phyloP scores from a whole-genome alignment of 2,888 invertebrate genomes.

The Trichopria drosophilae region DNA sequence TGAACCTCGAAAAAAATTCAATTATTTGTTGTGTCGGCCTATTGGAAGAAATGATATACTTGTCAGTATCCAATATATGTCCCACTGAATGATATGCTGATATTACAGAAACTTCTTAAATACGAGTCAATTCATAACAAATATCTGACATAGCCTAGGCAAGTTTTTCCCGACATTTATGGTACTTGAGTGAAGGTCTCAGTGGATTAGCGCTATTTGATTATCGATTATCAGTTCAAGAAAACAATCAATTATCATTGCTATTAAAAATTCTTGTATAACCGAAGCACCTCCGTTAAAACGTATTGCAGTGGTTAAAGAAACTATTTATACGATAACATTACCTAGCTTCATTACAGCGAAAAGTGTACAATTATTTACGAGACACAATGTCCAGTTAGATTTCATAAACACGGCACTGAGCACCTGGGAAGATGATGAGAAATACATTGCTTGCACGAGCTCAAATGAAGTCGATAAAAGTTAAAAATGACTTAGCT shows the following conservation, averaged over 20 bases:
- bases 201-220: constrained; percentile 9
- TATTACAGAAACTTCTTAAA: neutral
- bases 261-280: neutral
- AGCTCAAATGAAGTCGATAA: neutral
- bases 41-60: constrained; percentile 6
- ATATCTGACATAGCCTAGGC: neutral
- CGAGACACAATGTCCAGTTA: constrained; percentile 3
- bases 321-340: neutral
- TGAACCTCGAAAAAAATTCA: constrained; percentile 3
- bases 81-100: constrained; percentile 8
- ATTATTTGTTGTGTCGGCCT: constrained; percentile 5
- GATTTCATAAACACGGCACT: constrained; percentile 11
- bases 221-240: constrained; percentile 2
- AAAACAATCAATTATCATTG: constrained; percentile 5
- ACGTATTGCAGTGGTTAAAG: neutral
- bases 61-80: constrained; percentile 8
- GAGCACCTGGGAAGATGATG: constrained; percentile 1
- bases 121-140: constrained; percentile 5
- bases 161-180: neutral
- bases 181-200: neutral
- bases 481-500: constrained; percentile 14
- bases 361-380: constrained; percentile 14
- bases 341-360: neutral
- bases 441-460: neutral
- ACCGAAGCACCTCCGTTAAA: neutral